These are phyloP conservation scores for Phalacrocorax pelagicus DNA, from an alignment of 2,113 vertebrate genomes.

Conservation along the genomic window DNA sequence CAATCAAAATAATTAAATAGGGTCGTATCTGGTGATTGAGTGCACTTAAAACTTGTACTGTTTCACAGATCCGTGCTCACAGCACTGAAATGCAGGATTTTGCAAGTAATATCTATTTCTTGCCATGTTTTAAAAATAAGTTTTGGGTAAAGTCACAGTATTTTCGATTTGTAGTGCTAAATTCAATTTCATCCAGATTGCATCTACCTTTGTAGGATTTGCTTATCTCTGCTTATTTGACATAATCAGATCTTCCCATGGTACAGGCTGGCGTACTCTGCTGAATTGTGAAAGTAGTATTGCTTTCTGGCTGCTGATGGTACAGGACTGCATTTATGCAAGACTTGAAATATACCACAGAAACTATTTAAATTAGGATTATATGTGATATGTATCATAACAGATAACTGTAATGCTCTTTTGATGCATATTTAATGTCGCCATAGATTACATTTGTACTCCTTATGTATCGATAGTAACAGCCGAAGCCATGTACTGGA, in stretches of 20 bases:
- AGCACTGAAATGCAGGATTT: not conserved
- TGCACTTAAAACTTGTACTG: not conserved
- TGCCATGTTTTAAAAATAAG: not conserved
- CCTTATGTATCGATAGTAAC: not conserved
- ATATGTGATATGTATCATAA: not conserved
- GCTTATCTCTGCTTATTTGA: not conserved
- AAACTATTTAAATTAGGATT: not conserved
- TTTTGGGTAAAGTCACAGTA: not conserved
- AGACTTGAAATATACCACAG: not conserved
- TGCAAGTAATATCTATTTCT: not conserved
- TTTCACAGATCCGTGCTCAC: not conserved
- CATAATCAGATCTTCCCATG: not conserved
- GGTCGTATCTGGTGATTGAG: not conserved
- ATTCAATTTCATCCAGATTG: conserved; percentile 38
- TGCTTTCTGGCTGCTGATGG: not conserved
- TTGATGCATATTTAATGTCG: not conserved
- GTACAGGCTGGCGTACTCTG: not conserved
- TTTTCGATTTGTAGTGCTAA: not conserved
- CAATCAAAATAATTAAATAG: conserved; percentile 27
- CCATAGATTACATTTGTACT: not conserved
- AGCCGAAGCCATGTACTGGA: not conserved
- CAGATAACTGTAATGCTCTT: not conserved
- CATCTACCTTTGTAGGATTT: not conserved
- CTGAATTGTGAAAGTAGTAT: not conserved
- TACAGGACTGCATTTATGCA: not conserved